phyloP scores from a whole-genome alignment of 2,888 invertebrate genomes.

The Amiota minor region DNA sequence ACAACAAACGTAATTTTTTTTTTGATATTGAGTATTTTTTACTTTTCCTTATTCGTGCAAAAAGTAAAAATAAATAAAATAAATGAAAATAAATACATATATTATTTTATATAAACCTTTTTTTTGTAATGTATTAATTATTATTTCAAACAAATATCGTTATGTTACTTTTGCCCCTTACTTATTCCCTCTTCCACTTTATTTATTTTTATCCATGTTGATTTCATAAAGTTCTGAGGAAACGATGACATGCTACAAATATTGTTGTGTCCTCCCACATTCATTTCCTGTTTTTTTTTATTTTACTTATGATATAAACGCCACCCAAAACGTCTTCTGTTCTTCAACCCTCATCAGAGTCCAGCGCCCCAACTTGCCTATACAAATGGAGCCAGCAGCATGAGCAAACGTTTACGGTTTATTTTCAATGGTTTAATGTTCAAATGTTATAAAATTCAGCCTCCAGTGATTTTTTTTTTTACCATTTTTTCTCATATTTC shows the following conservation, averaged over 20 bases:
- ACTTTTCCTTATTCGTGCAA: too few species aligned
- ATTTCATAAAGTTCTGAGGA: not conserved
- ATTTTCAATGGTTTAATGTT: slow-evolving; percentile 68
- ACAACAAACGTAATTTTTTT: too few species aligned
- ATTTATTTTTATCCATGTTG: too few species aligned
- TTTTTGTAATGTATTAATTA: too few species aligned
- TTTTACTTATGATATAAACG: slow-evolving; percentile 16
- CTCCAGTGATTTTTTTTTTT: slow-evolving; percentile 49
- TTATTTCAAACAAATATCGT: too few species aligned
- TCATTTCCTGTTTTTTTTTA: not conserved
- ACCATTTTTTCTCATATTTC: not conserved
- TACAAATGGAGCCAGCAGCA: slow-evolving; percentile 24
- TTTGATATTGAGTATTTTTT: too few species aligned
- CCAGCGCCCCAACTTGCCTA: not conserved
- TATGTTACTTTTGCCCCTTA: too few species aligned
- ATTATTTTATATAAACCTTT: too few species aligned
- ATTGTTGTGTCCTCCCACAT: slow-evolving; percentile 31
- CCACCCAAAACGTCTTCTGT: slow-evolving; percentile 9
- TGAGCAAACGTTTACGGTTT: slow-evolving; percentile 55
- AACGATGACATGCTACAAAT: slow-evolving; percentile 47
- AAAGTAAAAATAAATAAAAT: too few species aligned
- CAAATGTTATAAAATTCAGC: slow-evolving; percentile 70
- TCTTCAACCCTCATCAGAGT: not conserved
- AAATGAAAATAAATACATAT: too few species aligned
- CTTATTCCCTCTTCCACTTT: too few species aligned